Evolutionary conservation across 2,888 invertebrate genomes (phyloP), one percentile per base, ranked within the genome.

Genomic region (Alitta virens): DNA sequence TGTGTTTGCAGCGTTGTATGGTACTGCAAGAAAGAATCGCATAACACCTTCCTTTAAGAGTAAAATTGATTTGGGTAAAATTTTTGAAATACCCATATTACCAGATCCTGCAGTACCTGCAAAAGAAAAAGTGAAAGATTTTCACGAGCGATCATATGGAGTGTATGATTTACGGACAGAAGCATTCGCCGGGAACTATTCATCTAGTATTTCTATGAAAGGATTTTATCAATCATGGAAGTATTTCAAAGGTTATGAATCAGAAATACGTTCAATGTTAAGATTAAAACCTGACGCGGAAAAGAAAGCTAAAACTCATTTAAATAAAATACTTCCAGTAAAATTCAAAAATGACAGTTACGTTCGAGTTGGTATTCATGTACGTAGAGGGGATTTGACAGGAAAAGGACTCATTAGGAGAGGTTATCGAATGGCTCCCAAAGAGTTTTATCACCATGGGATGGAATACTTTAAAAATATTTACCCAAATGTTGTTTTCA

Each of bases 331-430:
- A 25, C 23, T 60, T 23, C 64, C 63, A 18, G 62, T 63, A 14
- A 66, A 67, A 62, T 62, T 9, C 65, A 68, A 21, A 70, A 69
- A 63, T 33, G 33, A 12, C 5, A 33, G 33, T 16, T 33, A 33
- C 33, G 7, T 12, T 12, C 5, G 33, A 9, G 72, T 80, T 25
- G 81, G 79, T 0, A 70, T 83, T 23, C 83, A 83, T 65, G 75
- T 82, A 1, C 71, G 83, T 9, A 74, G 79, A 38, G 82, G 81
- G 14, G 83, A 83, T 64, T 72, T 82, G 63, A 73, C 78, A 2
- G 67, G 75, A 54, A 75, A 79, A 56, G 68, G 71, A n/a, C 71
- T 72, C 60, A 59, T 68, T 14, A 65, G 70, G 21, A 77, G 76
- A 65, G 79, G 82, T 1, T 83, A 81, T 65, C 71, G 74, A 2